Conservation (phyloP, 2,797 vertebrate genomes). For the Eutrigla gurnardus region DNA sequence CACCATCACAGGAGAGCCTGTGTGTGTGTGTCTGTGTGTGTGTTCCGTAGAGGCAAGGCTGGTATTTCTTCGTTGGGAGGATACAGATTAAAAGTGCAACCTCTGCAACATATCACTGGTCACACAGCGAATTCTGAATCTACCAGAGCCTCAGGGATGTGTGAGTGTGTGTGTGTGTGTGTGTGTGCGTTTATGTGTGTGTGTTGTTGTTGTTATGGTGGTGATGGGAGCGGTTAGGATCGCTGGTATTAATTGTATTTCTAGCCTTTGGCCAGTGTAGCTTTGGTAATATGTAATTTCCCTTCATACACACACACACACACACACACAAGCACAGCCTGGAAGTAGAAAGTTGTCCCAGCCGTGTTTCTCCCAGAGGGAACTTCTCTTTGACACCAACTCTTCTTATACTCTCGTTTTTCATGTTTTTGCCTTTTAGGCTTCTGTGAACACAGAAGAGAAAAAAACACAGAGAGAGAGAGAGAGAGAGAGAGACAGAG, state of each 20-base stretch:
- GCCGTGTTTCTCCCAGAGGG: constrained; percentile 59
- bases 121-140: constrained; percentile 49
- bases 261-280: constrained; percentile 55
- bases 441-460: constrained; percentile 35
- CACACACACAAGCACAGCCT: constrained; percentile 5
- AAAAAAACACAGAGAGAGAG: not conserved
- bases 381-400: constrained; percentile 30
- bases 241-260: constrained; percentile 57
- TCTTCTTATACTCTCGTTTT: constrained; percentile 14
- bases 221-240: constrained; percentile 28
- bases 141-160: constrained; percentile 38
- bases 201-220: not conserved
- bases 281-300: constrained; percentile 48
- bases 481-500: not conserved
- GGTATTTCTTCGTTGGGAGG: constrained; percentile 47
- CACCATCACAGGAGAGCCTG: constrained; percentile 38
- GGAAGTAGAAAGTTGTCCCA: constrained; percentile 33
- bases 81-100: constrained; percentile 70
- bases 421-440: constrained; percentile 38
- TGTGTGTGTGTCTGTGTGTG: constrained; percentile 19
- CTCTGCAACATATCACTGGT: constrained; percentile 64
- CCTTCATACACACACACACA: not conserved
- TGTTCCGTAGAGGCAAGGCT: constrained; percentile 36
- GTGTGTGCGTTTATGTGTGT: not conserved
- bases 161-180: constrained; percentile 36